Evolutionary conservation across 1,140 invertebrate genomes (phyloP).

Genomic region (Diorhabda elongata): DNA sequence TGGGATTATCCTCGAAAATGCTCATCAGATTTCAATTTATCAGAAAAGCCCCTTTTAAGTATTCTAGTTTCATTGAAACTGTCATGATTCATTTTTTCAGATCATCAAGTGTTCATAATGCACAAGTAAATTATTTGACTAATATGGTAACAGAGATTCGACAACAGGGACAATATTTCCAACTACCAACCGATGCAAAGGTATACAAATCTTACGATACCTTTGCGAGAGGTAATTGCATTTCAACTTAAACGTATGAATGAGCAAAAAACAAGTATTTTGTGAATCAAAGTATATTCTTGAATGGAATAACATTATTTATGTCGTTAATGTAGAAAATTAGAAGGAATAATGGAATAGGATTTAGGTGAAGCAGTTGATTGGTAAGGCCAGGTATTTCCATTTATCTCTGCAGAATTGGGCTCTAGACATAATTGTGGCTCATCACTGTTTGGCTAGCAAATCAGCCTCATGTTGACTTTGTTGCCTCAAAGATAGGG

Average conservation of each 20-base stretch:
- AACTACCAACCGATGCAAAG: conserved; percentile 7
- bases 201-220: background rate
- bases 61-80: no score
- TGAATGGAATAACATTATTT: background rate
- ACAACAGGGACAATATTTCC: conserved; percentile 3
- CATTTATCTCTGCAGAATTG: no score
- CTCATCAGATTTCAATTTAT: no score
- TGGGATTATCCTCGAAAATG: no score
- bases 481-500: no score
- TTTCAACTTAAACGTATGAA: background rate
- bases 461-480: no score
- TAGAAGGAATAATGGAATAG: background rate
- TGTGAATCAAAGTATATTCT: background rate
- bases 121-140: conserved; percentile 4
- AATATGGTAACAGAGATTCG: conserved; percentile 4
- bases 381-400: background rate
- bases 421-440: no score
- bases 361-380: background rate
- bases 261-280: background rate
- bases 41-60: no score
- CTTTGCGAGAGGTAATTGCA: background rate
- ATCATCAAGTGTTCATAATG: background rate
- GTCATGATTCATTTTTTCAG: background rate
- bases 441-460: no score
- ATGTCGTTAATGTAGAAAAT: background rate